Conservation (phyloP, 2,797 vertebrate genomes). For the Lates japonicus region DNA sequence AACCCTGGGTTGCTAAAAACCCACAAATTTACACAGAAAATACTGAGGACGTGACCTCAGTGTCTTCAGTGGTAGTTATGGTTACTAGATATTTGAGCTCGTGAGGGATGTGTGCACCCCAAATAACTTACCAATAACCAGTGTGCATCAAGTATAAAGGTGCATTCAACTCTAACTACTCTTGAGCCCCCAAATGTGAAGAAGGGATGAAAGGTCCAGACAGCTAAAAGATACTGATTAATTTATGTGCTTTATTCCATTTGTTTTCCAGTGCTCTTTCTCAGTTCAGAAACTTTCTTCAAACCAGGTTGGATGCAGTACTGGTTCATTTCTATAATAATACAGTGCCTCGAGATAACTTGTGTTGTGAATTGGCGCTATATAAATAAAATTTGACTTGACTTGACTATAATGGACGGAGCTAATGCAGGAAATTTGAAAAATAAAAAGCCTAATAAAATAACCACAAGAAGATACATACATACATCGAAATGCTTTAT, state of each 20-base stretch:
- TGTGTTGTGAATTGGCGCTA: too few relatives aligned
- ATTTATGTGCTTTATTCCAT: neutral
- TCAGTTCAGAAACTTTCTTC: neutral
- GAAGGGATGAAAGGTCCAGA: neutral
- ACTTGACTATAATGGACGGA: too few relatives aligned
- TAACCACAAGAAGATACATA: neutral
- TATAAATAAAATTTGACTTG: too few relatives aligned
- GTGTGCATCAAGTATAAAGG: neutral
- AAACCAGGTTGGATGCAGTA: neutral
- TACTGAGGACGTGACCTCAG: slow-evolving; percentile 11
- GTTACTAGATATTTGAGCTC: slow-evolving; percentile 17
- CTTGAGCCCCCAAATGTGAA: neutral
- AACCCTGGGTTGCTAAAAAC: neutral
- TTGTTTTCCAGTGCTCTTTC: neutral
- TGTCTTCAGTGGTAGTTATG: neutral
- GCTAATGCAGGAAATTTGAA: neutral
- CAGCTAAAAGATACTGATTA: neutral
- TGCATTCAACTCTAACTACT: neutral
- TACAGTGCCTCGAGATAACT: too few relatives aligned
- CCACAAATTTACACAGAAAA: neutral
- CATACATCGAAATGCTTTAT: slow-evolving; percentile 83
- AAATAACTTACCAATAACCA: slow-evolving; percentile 5
- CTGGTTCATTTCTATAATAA: neutral
- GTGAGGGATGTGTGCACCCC: neutral
- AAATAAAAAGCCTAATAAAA: slow-evolving; percentile 4